Conservation (phyloP, 2,797 vertebrate genomes). For the Staurois parvus region DNA sequence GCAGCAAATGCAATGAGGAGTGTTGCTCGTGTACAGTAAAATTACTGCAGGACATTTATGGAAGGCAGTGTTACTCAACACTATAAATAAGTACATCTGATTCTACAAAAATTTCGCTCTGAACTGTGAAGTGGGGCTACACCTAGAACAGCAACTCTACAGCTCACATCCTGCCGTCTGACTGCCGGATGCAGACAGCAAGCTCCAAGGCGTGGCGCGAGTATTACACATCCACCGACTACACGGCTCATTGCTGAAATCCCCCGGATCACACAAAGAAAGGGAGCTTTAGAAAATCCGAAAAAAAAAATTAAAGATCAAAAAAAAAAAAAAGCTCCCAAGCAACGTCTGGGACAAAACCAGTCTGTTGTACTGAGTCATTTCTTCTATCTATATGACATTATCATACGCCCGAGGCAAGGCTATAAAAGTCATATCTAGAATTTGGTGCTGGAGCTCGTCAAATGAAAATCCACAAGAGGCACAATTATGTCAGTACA, state of each 20-base stretch:
- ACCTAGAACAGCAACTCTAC: conserved; percentile 1
- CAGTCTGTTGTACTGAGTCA: conserved; percentile 6
- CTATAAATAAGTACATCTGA: too few relatives aligned
- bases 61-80: too few relatives aligned
- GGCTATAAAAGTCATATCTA: too few relatives aligned
- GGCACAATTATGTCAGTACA: too few relatives aligned
- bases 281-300: neutral
- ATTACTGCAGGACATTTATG: too few relatives aligned
- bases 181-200: conserved; percentile 36
- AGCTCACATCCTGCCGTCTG: conserved; percentile 6
- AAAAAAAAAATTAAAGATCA: too few relatives aligned
- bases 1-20: too few relatives aligned
- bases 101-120: neutral
- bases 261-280: neutral
- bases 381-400: neutral
- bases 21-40: too few relatives aligned
- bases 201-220: conserved; percentile 30
- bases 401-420: neutral
- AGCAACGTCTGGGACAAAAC: neutral
- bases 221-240: conserved; percentile 44
- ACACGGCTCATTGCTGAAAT: conserved; percentile 1
- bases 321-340: neutral
- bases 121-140: neutral
- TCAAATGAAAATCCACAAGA: too few relatives aligned
- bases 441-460: too few relatives aligned